A percentile compares a stretch with the other conserved stretches of the same genome.
Evolutionary conservation across 2,888 invertebrate species (phyloP).

Genomic region (Drosophila acutilabella): DNA sequence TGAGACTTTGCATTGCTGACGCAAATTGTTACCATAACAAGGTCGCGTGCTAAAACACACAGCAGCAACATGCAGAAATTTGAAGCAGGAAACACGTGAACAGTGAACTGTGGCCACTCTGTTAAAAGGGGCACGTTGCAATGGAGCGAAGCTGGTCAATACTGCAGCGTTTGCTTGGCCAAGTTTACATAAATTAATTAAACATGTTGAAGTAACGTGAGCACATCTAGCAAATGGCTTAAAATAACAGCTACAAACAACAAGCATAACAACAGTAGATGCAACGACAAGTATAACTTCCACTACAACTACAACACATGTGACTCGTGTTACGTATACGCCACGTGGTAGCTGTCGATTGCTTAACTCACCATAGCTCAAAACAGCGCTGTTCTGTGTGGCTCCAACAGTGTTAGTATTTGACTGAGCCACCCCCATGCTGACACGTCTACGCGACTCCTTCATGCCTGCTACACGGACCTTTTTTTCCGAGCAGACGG

Average conservation of each 20-base stretch:
- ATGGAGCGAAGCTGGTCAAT: constrained; percentile 6
- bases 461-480: constrained; percentile 66
- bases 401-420: constrained; percentile 12
- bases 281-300: background rate
- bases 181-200: constrained; percentile 75
- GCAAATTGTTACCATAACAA: constrained; percentile 67
- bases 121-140: constrained; percentile 45
- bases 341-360: constrained; percentile 20
- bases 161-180: constrained; percentile 15
- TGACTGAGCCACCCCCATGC: constrained; percentile 41
- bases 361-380: constrained; percentile 56
- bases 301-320: constrained; percentile 14
- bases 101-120: constrained; percentile 11
- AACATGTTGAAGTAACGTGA: constrained; percentile 68
- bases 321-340: constrained; percentile 56
- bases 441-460: constrained; percentile 50
- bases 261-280: background rate
- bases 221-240: constrained; percentile 16
- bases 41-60: constrained; percentile 52
- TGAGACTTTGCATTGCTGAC: constrained; percentile 54
- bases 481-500: constrained; percentile 83
- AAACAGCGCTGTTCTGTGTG: constrained; percentile 40
- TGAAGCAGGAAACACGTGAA: constrained; percentile 64
- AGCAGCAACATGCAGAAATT: constrained; percentile 41
- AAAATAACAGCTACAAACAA: constrained; percentile 13